These are phyloP conservation scores for Plebejus argus DNA, from an alignment of 2,888 invertebrate genomes.

Conservation along the genomic window DNA sequence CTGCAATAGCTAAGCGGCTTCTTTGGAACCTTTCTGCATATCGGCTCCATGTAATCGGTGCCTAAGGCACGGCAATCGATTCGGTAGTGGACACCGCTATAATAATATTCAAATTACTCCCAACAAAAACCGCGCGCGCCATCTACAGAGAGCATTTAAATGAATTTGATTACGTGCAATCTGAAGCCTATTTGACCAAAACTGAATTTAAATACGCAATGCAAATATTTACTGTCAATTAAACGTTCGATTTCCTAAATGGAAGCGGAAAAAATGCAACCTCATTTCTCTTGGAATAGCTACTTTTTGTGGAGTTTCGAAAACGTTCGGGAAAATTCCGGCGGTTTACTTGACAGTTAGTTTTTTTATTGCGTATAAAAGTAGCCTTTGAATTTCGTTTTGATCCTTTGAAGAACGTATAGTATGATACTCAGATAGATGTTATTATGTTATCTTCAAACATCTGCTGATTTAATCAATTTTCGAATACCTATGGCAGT, in stretches of 20 bases:
- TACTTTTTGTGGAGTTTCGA: neutral
- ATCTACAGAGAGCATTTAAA: conserved; percentile 60
- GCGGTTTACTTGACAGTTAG: neutral
- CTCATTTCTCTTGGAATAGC: neutral
- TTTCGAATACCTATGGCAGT: neutral
- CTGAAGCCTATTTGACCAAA: conserved; percentile 50
- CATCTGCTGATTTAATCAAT: conserved; percentile 7
- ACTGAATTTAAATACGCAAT: conserved; percentile 40
- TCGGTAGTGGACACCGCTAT: conserved; percentile 64
- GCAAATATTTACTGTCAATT: conserved; percentile 39
- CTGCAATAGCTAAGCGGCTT: neutral
- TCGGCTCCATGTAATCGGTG: conserved; percentile 41
- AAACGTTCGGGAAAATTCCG: neutral
- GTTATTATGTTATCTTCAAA: neutral
- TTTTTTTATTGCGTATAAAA: conserved; percentile 2
- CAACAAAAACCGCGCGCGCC: conserved; percentile 56
- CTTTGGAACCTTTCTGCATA: neutral
- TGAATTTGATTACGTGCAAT: conserved; percentile 59
- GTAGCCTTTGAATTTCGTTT: neutral
- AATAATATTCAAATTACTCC: conserved; percentile 65
- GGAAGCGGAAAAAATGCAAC: conserved; percentile 9
- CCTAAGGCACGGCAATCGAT: conserved; percentile 55
- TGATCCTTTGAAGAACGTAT: neutral
- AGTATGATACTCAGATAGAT: neutral
- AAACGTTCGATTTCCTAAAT: conserved; percentile 40